phyloP scores from a whole-genome alignment of 2,113 vertebrate genomes.

The Peromyscus polionotus region DNA sequence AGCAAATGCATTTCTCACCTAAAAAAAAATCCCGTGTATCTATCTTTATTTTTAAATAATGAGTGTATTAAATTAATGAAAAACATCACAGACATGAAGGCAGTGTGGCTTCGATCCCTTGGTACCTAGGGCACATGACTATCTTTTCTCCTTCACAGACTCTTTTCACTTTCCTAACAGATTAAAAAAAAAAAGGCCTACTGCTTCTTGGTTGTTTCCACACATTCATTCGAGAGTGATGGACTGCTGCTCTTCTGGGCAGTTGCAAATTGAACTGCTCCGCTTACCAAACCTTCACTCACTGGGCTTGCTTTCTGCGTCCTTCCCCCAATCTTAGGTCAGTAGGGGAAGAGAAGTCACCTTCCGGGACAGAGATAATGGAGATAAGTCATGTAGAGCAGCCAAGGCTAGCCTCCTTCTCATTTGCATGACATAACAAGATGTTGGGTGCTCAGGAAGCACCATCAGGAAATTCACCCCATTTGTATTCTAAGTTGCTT shows the following conservation, averaged over 20 bases:
- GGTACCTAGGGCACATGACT: constrained; percentile 67
- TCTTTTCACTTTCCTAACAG: constrained; percentile 81
- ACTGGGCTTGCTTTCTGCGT: not conserved
- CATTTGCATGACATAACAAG: not conserved
- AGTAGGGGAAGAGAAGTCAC: not conserved
- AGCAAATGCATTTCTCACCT: not conserved
- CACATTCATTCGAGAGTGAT: constrained; percentile 63
- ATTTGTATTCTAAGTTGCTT: not conserved
- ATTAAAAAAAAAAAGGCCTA: constrained; percentile 65
- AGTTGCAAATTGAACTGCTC: not conserved
- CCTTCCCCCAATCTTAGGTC: not conserved
- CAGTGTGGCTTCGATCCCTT: constrained; percentile 70
- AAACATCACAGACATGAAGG: constrained; percentile 48
- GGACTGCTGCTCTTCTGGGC: not conserved
- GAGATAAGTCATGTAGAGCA: not conserved
- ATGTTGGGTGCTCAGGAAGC: not conserved
- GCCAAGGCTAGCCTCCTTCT: not conserved
- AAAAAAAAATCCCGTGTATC: not conserved
- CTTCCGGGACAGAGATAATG: not conserved
- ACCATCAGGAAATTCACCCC: not conserved
- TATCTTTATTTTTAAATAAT: constrained; percentile 68
- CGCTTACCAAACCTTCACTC: not conserved
- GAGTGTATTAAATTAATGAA: constrained; percentile 52
- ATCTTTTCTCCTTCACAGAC: constrained; percentile 75
- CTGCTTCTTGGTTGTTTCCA: not conserved